Base-by-base conservation (phyloP, 2,113 vertebrate genomes). In the Odobenus rosmarus region DNA sequence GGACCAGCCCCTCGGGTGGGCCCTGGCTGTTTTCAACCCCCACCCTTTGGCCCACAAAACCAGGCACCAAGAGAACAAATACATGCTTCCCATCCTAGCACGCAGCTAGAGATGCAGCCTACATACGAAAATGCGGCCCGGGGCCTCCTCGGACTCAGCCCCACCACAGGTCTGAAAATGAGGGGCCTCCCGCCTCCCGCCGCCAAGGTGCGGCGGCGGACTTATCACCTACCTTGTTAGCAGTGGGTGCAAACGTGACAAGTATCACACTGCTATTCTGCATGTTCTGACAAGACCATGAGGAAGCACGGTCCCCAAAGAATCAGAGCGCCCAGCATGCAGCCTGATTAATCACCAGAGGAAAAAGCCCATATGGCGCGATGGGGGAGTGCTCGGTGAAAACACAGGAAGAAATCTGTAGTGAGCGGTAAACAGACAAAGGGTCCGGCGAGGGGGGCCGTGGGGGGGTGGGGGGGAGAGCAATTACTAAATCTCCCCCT, bases 261-360 rank as follows among this genome's bases (percentile, higher is more conserved):
- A 98, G 95, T 33, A 88, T 95, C 98, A 79, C 92, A 79, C 95
- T 4, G 6, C 95, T 98, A 72, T 91, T 94, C 95, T 98, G 83
- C 98, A 88, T 97, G 98, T 97, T 95, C 98, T 93, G 98, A 98
- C 97, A 98, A 97, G 97, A 98, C 96, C 98, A 98, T 36, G 93
- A 98, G 98, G 97, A 98, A 98, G 98, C 94, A 93, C 93, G 93
- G 95, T 98, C 98, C 98, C 98, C 86, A 61, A 95, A 98, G 98
- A 98, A 85, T 97, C 95, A 49, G 96, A 79, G 81, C 97, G 90
- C 98, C 98, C 98, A 98, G 98, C 96, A 82, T 88, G 96, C 96
- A 98, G 97, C 97, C 98, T 98, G 97, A 98, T 98, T 99, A 99
- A 98, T 98, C 98, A 97, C 96, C 94, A 84, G 97, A 97, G 98